Conservation (phyloP, 2,797 vertebrate genomes). For the Dromococcyx pavoninus region DNA sequence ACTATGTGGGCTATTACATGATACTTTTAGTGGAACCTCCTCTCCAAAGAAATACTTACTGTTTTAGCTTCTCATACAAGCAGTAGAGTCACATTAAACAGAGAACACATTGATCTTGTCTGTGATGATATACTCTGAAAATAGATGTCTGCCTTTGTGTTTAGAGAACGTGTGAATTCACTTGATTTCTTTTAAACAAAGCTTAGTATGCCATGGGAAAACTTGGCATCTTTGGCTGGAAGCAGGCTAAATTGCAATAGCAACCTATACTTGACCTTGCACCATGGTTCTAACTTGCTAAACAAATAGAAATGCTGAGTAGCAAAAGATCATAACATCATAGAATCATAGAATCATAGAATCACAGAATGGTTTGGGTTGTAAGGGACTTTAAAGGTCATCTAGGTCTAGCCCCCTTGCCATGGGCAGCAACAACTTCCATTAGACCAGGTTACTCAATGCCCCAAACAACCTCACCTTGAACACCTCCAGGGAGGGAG, state of each 20-base stretch:
- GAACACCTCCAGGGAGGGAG: too few relatives aligned
- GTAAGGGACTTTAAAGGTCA: too few relatives aligned
- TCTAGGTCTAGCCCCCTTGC: too few relatives aligned
- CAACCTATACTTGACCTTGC: background rate
- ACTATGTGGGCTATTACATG: background rate
- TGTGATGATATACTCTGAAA: background rate
- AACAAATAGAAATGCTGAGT: background rate
- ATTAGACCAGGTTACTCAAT: too few relatives aligned
- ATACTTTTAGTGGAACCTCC: background rate
- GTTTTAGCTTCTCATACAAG: background rate
- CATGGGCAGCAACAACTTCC: too few relatives aligned
- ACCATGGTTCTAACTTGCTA: background rate
- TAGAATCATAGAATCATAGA: too few relatives aligned
- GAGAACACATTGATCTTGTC: background rate
- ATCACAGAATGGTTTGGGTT: too few relatives aligned
- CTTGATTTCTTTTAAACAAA: constrained; percentile 35
- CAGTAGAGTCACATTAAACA: background rate
- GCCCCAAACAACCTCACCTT: too few relatives aligned
- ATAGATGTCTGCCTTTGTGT: background rate
- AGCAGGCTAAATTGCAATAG: background rate
- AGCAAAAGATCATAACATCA: background rate
- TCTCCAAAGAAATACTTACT: background rate
- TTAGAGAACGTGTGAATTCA: background rate
- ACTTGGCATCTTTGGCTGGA: background rate
- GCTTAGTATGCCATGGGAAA: background rate